Evolutionary conservation across 1,140 invertebrate genomes (phyloP), one percentile per base, ranked within the genome.

Genomic region (Drosophila auraria): DNA sequence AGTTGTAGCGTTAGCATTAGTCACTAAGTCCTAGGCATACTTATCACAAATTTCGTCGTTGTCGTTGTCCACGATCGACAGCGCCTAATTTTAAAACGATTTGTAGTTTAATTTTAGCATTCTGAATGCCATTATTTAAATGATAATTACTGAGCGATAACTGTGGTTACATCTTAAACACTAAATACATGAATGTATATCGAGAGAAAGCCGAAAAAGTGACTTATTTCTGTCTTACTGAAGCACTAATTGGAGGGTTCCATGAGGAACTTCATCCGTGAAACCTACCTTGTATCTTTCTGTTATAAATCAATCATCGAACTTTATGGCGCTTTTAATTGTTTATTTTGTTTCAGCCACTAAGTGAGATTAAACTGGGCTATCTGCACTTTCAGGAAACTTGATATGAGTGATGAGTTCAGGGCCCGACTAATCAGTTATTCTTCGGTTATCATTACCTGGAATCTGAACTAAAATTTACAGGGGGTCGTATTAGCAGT

Each of bases 91-190:
- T 86, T 58, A 79, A 89, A 77, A 77, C 54, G 61, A 74, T 89
- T 80, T 66, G 65, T 90, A 90, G 87, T 65, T 58, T 90, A 86
- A 87, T 79, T 89, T 86, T 87, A 90, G 86, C 86, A 90, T 90
- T 90, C 78, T 82, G 89, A 90, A 90, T 90, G 86, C 86, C 86
- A 90, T 90, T 90, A 89, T 82, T 90, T 89, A 89, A 90, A 69
- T 90, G 57, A 82, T 89, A 90, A 86, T 78, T 87, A 79, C 66
- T 72, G 76, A 87, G 81, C 78, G 65, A 89, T 87, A 89, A 89
- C 66, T 89, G 66, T 90, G 86, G 86, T 84, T 78, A 87, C 69
- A 90, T 83, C 68, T 75, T 83, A 87, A 57, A 77, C 53, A 78
- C 66, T 69, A 78, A 76, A 76, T 65, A 76, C 40, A 78, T 78